Conservation (phyloP, 2,113 vertebrate genomes). For the Takifugu flavidus region DNA sequence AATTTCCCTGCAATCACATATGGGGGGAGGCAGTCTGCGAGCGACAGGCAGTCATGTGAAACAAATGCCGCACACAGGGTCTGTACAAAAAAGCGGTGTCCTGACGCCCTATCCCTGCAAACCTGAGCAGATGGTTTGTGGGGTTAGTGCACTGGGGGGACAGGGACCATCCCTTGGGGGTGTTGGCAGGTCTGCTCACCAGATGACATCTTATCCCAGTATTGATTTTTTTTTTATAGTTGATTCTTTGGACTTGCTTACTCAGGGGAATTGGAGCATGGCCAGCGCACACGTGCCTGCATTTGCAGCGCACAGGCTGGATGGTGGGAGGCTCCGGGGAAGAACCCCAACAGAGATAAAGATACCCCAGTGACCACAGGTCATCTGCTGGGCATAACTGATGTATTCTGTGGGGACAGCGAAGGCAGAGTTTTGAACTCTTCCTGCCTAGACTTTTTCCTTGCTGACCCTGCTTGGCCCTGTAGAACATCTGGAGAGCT, state of each 20-base stretch:
- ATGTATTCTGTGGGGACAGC: conserved; percentile 62
- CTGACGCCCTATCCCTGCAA: conserved; percentile 48
- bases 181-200: conserved; percentile 73
- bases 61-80: conserved; percentile 48
- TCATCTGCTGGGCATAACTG: conserved; percentile 60
- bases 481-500: conserved; percentile 72
- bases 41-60: conserved; percentile 59
- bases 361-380: conserved; percentile 57
- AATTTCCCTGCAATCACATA: conserved; percentile 31
- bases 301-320: conserved; percentile 17
- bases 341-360: conserved; percentile 11
- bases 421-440: conserved; percentile 62
- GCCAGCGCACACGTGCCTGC: conserved; percentile 49
- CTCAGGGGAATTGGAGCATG: conserved; percentile 52
- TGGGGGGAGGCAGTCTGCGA: conserved; percentile 40
- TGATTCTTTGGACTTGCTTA: conserved; percentile 43
- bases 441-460: conserved; percentile 56
- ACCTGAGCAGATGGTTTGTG: conserved; percentile 68
- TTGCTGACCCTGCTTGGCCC: conserved; percentile 62
- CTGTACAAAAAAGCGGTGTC: conserved; percentile 36
- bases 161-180: conserved; percentile 58
- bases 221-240: conserved; percentile 76
- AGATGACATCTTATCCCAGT: conserved; percentile 74
- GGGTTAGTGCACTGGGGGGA: conserved; percentile 55
- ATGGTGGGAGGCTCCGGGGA: not conserved